These are phyloP conservation scores for Linurgus olivaceus DNA, from an alignment of 2,797 vertebrate genomes.

Conservation along the genomic window DNA sequence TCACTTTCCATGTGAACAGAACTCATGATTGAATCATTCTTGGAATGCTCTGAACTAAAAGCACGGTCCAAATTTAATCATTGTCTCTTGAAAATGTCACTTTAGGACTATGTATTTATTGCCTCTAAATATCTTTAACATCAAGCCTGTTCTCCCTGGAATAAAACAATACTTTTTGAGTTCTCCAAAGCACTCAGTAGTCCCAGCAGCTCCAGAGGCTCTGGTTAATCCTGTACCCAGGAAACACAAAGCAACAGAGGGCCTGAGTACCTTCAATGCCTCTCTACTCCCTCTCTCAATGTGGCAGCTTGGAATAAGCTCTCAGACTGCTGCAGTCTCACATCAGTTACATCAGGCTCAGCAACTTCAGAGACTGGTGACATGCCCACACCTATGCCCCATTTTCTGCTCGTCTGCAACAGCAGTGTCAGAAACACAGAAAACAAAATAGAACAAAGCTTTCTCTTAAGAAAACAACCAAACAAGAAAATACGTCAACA, in stretches of 20 bases:
- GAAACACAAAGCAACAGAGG: not conserved
- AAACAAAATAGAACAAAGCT: conserved; percentile 37
- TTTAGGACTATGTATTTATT: not conserved
- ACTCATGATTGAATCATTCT: not conserved
- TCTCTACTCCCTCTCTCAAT: not conserved
- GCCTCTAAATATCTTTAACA: not conserved
- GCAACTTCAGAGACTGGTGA: not conserved
- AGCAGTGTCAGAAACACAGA: not conserved
- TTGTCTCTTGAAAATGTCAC: not conserved
- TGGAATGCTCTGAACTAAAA: not conserved
- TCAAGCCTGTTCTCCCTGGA: not conserved
- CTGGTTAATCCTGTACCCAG: not conserved
- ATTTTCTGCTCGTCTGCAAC: not conserved
- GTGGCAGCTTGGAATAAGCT: not conserved
- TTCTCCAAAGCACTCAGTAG: not conserved
- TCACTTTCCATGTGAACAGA: rapidly evolving
- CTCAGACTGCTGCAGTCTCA: not conserved
- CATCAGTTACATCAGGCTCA: not conserved
- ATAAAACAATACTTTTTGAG: not conserved
- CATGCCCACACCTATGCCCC: not conserved
- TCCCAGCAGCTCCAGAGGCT: not conserved
- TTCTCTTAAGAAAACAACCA: conserved; percentile 12
- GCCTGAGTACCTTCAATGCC: not conserved
- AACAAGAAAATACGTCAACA: not conserved
- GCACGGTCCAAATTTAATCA: not conserved